phyloP scores from a whole-genome alignment of 2,888 invertebrate genomes.

The Calameuta pallipes region DNA sequence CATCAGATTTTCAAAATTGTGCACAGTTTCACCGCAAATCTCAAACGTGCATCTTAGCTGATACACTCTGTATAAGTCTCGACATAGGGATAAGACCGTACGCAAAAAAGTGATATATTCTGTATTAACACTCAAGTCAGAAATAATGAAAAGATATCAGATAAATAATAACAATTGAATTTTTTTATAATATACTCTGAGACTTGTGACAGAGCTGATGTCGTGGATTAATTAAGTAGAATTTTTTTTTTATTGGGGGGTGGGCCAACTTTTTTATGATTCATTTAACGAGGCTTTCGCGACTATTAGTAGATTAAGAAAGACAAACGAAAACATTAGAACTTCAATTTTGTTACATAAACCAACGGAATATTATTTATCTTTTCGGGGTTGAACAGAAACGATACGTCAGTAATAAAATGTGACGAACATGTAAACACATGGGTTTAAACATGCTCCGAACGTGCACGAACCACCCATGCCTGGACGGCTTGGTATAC shows the following conservation, averaged over 20 bases:
- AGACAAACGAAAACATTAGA: background rate
- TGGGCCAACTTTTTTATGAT: background rate
- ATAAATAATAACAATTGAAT: background rate
- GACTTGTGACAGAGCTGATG: background rate
- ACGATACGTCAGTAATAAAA: background rate
- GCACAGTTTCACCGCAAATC: no score
- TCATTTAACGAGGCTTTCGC: background rate
- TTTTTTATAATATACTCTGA: background rate
- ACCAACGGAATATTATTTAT: background rate
- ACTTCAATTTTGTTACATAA: background rate
- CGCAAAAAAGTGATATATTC: no score
- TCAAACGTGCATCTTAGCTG: no score
- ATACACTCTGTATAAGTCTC: background rate
- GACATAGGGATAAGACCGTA: background rate
- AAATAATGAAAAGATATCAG: background rate
- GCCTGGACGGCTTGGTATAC: conserved; percentile 65
- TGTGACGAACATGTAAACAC: conserved; percentile 30
- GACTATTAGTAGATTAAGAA: background rate
- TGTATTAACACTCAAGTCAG: no score
- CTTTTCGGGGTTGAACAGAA: background rate
- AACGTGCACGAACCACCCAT: conserved; percentile 38
- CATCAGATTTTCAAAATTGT: no score
- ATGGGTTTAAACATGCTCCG: conserved; percentile 26
- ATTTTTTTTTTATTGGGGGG: background rate
- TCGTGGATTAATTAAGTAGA: background rate